Evolutionary conservation across 2,888 invertebrate species (phyloP), one percentile per base, ranked within the genome.

Genomic region (Netelia inedita): DNA sequence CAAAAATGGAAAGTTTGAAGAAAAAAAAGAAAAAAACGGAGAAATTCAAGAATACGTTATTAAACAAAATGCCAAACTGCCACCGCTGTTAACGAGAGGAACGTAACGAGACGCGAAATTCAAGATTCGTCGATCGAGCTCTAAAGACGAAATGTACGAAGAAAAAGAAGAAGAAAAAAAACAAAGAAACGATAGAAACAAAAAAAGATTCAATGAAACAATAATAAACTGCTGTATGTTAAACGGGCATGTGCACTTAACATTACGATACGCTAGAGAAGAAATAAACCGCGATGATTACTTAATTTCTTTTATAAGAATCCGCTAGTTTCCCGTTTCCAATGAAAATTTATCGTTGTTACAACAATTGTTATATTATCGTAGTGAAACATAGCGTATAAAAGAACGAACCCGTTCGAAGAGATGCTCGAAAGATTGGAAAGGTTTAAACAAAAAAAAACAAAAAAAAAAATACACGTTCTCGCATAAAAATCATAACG

Each of bases 191-290:
- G 50, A 28, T 19, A 53, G 63, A 65, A 83, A 46, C 35, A 21
- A 80, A 66, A 57, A 63, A 55, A 69, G 28, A 69, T 53, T 35
- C 65, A 72, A 65, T 43, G 14, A 69, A 79, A 79, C 10, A 19
- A 66, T n/a, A n/a, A n/a, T n/a, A n/a, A 71, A 85, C 35, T 65
- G 55, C 43, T 85, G 75, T 75, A 85, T 71, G 75, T 82, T 78
- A 79, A 14, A 78, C 72, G 79, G 75, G 75, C 83, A 72, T 83
- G 79, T 82, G 82, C 83, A 82, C 85, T 85, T 78, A 86, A 79
- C 50, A 11, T 55, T 68, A 76, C 28, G 23, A 74, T 61, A 41
- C 28, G 66, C 69, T n/a, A 69, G 11, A 74, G 28, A 53, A 79
- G 68, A 68, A 82, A 75, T 35, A 78, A 75, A 23, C 63, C 28